These are phyloP conservation scores for Notarius lentiginosus DNA, from an alignment of 2,113 vertebrate genomes.

Conservation along the genomic window DNA sequence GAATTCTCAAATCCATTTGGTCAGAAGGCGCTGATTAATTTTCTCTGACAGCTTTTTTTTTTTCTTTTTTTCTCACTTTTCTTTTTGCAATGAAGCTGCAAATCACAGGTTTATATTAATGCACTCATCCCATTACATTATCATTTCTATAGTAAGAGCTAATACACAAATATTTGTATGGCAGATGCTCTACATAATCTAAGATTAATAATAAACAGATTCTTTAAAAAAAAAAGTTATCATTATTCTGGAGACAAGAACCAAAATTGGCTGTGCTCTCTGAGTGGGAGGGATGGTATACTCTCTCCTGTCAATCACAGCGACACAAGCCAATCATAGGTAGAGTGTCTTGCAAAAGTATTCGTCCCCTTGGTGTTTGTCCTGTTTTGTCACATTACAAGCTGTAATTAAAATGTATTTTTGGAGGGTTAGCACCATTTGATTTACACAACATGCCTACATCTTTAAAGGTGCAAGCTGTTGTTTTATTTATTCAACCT, in stretches of 20 bases:
- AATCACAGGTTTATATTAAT: constrained; percentile 3
- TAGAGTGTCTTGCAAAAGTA: no score
- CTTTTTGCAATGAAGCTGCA: neutral
- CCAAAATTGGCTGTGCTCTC: neutral
- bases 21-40: neutral
- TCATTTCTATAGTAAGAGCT: neutral
- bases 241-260: neutral
- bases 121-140: no score
- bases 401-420: no score
- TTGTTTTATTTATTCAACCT: no score
- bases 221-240: neutral
- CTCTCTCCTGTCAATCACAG: neutral
- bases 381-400: no score
- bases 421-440: no score
- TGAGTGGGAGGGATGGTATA: neutral
- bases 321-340: neutral
- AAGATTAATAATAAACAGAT: neutral
- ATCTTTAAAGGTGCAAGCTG: no score
- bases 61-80: no score
- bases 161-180: neutral
- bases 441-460: no score
- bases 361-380: no score
- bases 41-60: neutral
- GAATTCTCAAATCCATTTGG: neutral
- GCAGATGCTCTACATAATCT: neutral